Evolutionary conservation across 1,140 invertebrate species (phyloP), one percentile per base, ranked within the genome.

Genomic region (Ylistrum balloti): DNA sequence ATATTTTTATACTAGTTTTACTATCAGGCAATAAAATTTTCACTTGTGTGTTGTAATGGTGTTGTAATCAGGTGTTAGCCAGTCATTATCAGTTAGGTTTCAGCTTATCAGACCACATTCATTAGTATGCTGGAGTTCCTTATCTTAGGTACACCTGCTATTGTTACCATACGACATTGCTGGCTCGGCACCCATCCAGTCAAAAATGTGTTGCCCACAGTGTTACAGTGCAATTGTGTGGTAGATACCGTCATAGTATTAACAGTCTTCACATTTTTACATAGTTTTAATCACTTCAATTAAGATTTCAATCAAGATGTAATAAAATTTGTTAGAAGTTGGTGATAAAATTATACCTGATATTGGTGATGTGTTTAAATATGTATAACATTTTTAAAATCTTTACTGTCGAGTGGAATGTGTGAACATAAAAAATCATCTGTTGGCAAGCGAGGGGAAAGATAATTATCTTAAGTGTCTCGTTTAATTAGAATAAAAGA

Each of bases 51-150:
- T 74, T 74, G 17, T 74, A 74, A 9, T 3, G 56, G 17, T n/a
- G 22, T 74, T 74, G 56, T 74, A 74, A 74, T 74, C 56, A 74
- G 56, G 56, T 74, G 56, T 74, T 74, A 74, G 56, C n/a, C 56
- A 5, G 22, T 74, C n/a, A 28, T 9, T 74, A 74, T 74, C 56
- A 74, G 56, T 28, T 74, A n/a, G 56, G n/a, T 2, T n/a, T 11
- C 56, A n/a, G 22, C 56, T 74, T 74, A 74, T 74, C 56, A 28
- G 13, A 11, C 22, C 56, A 28, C 22, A 28, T 11, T 74, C 56
- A 74, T 74, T 74, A 74, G 56, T 74, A 5, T 28, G 5, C 56
- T 74, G 56, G 56, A 74, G 56, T 74, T 74, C n/a, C 56, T 74
- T 74, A 74, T 74, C 56, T 28, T 74, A 74, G 22, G 13, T 74